phyloP scores from a whole-genome alignment of 2,113 vertebrate species.

The Gymnocephalus cernua region DNA sequence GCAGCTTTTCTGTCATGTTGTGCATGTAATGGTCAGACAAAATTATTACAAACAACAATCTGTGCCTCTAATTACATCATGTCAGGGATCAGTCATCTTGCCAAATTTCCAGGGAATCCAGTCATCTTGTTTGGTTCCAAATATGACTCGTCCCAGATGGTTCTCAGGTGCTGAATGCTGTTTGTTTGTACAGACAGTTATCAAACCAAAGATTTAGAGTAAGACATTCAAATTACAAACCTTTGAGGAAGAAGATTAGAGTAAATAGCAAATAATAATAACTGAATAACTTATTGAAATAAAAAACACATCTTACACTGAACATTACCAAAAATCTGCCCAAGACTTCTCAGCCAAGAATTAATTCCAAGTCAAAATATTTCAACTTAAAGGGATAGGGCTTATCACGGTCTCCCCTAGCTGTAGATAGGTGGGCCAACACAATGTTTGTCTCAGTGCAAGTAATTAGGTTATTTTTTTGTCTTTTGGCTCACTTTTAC shows the following conservation, averaged over 20 bases:
- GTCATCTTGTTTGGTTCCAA: conserved; percentile 25
- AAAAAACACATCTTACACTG: neutral
- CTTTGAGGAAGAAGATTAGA: neutral
- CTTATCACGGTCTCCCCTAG: no score
- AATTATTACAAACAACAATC: conserved; percentile 10
- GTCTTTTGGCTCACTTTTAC: no score
- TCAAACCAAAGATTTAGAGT: neutral
- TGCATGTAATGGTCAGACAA: conserved; percentile 3
- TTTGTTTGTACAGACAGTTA: neutral
- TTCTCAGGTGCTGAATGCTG: neutral
- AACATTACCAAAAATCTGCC: neutral
- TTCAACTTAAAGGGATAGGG: no score
- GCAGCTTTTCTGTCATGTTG: neutral
- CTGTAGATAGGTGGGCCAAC: no score
- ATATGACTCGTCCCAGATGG: conserved; percentile 18
- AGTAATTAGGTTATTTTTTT: no score
- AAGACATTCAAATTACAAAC: neutral
- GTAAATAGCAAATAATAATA: neutral
- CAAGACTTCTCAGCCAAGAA: neutral
- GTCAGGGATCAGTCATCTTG: neutral
- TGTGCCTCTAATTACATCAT: conserved; percentile 27
- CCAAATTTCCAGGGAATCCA: no score
- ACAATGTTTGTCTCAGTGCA: no score
- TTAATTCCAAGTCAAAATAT: neutral
- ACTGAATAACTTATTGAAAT: neutral